Evolutionary conservation across 2,113 vertebrate genomes (phyloP).

Genomic region (Paradoxurus hermaphroditus): DNA sequence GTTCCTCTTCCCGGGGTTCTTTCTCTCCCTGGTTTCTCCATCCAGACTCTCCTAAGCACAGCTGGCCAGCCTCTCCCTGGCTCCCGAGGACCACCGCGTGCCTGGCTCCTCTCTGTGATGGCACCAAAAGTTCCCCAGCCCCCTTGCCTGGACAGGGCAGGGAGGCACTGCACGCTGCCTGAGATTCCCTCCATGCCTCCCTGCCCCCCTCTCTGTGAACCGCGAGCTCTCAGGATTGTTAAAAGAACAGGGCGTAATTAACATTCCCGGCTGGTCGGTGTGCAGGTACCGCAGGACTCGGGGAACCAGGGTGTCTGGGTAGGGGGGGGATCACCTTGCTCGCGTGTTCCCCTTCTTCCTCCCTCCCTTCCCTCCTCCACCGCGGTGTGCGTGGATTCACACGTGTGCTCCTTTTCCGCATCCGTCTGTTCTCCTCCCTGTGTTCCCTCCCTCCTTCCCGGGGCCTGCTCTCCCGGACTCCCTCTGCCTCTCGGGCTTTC

Average conservation of each 20-base stretch:
- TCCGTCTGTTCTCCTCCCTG: background rate
- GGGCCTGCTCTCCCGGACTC: background rate
- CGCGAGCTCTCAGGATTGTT: conserved; percentile 25
- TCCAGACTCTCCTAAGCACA: background rate
- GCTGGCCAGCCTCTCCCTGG: background rate
- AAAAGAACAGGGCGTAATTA: conserved; percentile 55
- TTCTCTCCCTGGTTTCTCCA: background rate
- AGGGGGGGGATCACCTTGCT: background rate
- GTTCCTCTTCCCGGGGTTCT: background rate
- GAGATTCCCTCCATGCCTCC: background rate
- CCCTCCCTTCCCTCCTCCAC: background rate
- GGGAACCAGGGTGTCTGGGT: background rate
- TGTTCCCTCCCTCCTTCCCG: background rate
- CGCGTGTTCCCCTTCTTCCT: background rate
- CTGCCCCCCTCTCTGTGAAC: background rate
- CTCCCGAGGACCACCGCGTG: background rate
- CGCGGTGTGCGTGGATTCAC: background rate
- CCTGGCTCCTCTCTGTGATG: background rate
- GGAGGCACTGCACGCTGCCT: no score
- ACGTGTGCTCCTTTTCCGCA: background rate
- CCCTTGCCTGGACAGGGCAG: background rate
- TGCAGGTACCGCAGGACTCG: background rate
- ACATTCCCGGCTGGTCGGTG: background rate
- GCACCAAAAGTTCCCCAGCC: no score
- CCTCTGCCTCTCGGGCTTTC: background rate